Evolutionary conservation across 2,113 vertebrate species (phyloP), one percentile per base, ranked within the genome.

Genomic region (Camelus bactrianus): DNA sequence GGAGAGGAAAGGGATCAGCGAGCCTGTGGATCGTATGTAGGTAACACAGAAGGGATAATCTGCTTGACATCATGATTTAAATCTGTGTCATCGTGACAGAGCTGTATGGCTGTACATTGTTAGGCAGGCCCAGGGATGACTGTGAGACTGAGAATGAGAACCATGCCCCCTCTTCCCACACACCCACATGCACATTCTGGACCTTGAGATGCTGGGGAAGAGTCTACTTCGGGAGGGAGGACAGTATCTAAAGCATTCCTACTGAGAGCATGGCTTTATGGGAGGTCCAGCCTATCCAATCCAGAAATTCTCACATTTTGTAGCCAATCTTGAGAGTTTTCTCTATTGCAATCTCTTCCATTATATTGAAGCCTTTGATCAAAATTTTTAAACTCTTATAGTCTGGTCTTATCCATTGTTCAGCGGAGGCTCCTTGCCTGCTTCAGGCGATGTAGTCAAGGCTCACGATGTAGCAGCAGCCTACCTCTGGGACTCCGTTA

Each of bases 121-220:
- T 77, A n/a, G 46, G 70, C 11, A 67, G 19, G 58, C 38, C 17
- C 1, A 7, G n/a, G 32, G 35, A 24, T 91, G 77, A 48, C 46
- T 81, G 10, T 75, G 35, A 94, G 35, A 32, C 6, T 77, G 42
- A 38, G 46, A 83, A 56, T 46, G 11, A 52, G 17, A 30, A 81
- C 32, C 42, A 81, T 0, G 1, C 24, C 14, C 13, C 5, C 8
- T 19, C 5, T 17, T 10, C 4, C 3, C 20, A 6, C 4, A 62
- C 5, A 1, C 0, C 2, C 9, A 56, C 12, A 16, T 4, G 5
- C 48, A 54, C 7, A 17, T 30, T 48, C 35, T 65, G 14, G n/a
- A 35, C 9, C 56, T 85, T 22, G 38, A 89, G 52, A 8, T 54
- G 3, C 24, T 67, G 32, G 13, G 28, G 87, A 65, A 88, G n/a